Evolutionary conservation across 2,888 invertebrate genomes (phyloP).

Genomic region (Onthophagus sagittarius): DNA sequence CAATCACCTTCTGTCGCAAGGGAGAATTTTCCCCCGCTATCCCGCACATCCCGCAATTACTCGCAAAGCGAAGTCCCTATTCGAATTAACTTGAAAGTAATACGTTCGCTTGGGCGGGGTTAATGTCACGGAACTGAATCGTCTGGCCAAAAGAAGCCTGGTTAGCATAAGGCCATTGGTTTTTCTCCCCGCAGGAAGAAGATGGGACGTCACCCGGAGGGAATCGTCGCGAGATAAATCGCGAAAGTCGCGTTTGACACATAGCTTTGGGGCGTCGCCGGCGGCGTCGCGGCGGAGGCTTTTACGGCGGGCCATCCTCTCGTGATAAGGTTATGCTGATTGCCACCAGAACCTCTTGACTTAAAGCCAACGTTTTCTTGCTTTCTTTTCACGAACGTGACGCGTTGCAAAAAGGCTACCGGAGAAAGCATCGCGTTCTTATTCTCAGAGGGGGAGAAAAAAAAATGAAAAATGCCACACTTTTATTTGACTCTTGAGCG

Average conservation of each 20-base stretch:
- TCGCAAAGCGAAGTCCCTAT: not conserved
- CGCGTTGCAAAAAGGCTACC: not conserved
- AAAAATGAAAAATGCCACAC: not conserved
- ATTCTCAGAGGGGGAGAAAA: not conserved
- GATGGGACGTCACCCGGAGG: not conserved
- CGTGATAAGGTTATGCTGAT: slow-evolving; percentile 23
- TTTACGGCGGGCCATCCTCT: slow-evolving; percentile 3
- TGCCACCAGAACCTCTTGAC: slow-evolving; percentile 13
- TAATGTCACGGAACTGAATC: not conserved
- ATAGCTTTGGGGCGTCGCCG: not conserved
- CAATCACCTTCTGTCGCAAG: slow-evolving; percentile 21
- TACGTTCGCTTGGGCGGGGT: not conserved
- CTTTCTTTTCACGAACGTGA: not conserved
- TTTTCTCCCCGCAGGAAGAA: not conserved
- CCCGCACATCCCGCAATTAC: not conserved
- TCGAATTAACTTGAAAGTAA: not conserved
- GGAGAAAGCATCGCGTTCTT: not conserved
- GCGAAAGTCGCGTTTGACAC: not conserved
- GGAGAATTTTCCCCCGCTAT: not conserved
- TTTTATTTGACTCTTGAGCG: not conserved
- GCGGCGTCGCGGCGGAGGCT: not conserved
- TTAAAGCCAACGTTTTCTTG: not conserved
- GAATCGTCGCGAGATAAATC: not conserved
- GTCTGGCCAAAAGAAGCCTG: not conserved
- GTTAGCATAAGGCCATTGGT: not conserved